Percentiles rank a stretch among this genome's conserved stretches.
These are phyloP conservation scores for Rhyacichthys aspro DNA, from an alignment of 2,797 vertebrate species.

Conservation along the genomic window DNA sequence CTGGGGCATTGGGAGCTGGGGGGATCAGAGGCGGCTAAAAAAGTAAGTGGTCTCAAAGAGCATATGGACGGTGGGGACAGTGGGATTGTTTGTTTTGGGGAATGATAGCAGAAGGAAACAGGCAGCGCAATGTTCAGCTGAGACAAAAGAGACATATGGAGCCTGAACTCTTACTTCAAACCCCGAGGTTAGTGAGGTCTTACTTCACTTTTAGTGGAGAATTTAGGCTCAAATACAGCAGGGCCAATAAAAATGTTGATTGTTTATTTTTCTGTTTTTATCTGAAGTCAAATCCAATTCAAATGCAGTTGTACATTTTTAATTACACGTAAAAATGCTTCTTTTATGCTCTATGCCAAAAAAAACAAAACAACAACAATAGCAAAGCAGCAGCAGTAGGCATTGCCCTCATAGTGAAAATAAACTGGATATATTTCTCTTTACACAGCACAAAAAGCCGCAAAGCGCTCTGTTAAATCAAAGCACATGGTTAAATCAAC, in stretches of 20 bases:
- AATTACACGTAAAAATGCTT: too few relatives aligned
- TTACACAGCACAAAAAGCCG: too few relatives aligned
- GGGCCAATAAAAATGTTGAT: too few relatives aligned
- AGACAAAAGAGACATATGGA: constrained; percentile 57
- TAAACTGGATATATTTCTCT: too few relatives aligned
- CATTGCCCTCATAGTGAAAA: not conserved
- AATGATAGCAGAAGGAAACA: constrained; percentile 17
- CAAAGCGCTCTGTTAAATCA: too few relatives aligned
- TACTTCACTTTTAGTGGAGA: not conserved
- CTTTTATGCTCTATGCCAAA: too few relatives aligned
- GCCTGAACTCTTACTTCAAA: constrained; percentile 7
- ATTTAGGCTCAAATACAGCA: not conserved
- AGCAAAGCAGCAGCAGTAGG: not conserved
- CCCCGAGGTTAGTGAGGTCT: constrained; percentile 1
- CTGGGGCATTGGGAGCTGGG: not conserved
- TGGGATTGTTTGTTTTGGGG: constrained; percentile 41
- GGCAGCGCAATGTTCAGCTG: constrained; percentile 53
- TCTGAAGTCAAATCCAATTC: too few relatives aligned
- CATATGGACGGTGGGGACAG: constrained; percentile 53
- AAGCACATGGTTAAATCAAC: too few relatives aligned
- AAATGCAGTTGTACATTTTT: too few relatives aligned
- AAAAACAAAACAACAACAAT: too few relatives aligned
- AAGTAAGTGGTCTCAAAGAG: constrained; percentile 35
- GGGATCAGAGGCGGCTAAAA: constrained; percentile 4
- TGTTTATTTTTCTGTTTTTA: too few relatives aligned